A percentile compares a stretch with the other conserved stretches of the same genome.
phyloP scores from a whole-genome alignment of 2,113 vertebrate species.

The Hippoglossus stenolepis region DNA sequence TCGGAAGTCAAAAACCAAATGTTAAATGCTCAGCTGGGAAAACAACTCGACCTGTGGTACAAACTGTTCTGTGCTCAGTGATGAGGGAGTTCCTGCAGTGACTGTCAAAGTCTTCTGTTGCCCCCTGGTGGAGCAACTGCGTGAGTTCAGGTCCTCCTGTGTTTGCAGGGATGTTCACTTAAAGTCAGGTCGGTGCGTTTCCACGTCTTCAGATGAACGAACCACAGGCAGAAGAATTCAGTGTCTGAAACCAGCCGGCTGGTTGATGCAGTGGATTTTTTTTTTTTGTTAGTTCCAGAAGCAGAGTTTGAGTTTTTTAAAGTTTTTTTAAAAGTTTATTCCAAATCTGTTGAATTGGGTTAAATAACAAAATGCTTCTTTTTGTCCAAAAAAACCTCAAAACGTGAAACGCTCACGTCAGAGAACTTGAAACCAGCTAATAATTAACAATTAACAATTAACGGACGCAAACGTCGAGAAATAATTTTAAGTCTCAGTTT shows the following conservation, averaged over 20 bases:
- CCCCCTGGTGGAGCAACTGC: constrained; percentile 68
- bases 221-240: background rate
- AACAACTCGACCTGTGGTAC: background rate
- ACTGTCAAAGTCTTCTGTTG: constrained; percentile 4
- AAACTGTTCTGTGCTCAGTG: constrained; percentile 10
- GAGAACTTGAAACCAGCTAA: too few species aligned
- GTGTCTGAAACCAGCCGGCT: constrained; percentile 64
- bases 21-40: background rate
- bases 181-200: background rate
- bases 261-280: constrained; percentile 18
- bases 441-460: too few species aligned
- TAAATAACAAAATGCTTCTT: too few species aligned
- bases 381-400: too few species aligned
- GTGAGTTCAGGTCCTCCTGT: background rate
- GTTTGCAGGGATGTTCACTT: constrained; percentile 14
- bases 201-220: background rate
- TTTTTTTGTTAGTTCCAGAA: background rate
- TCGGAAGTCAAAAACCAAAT: background rate
- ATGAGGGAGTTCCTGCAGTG: background rate
- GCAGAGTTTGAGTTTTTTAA: background rate
- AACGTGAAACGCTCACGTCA: too few species aligned
- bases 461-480: too few species aligned
- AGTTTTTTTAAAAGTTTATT: background rate
- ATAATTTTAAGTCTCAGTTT: too few species aligned
- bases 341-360: background rate